Evolutionary conservation across 2,888 invertebrate genomes (phyloP), one percentile per base, ranked within the genome.

Genomic region (Blastobasis adustella): DNA sequence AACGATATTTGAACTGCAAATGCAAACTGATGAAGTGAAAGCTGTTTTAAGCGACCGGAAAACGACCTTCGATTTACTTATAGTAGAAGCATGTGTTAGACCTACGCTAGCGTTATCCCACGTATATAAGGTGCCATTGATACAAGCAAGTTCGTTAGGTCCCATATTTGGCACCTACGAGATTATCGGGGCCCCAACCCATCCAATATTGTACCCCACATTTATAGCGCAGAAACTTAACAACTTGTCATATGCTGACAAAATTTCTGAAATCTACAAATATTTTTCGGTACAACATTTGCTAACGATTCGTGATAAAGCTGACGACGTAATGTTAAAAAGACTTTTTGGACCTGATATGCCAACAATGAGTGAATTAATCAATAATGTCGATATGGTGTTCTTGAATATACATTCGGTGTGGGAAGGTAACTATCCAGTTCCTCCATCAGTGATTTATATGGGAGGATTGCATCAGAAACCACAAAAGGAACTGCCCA

Each of bases 401-500:
- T 75, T 87, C 49, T 53, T 82, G 6, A 88, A 88, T 58, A 62
- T 71, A 1, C 75, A 84, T 65, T 73, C 76, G 0, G 51, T 79
- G 10, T 75, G 76, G 62, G 68, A 68, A 46, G 62, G 62, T 5
- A 71, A 72, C 45, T 62, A 66, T 8, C 88, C 89, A 0, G 61
- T 80, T 0, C 74, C 85, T 8, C 79, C 85, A 0, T 67, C 67
- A 52, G 66, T 82, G 2, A 53, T 88, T 3, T 76, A 73, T 52
- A 74, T 86, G 52, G 82, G 84, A 49, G 85, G 86, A 8, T 55
- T 81, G 42, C 83, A 86, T 56, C 65, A 78, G 36, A 70, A 65
- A 9, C 67, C 69, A 10, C 51, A 65, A 3, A 72, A 79, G 44
- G 65, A 73, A 0, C 61, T 89, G 23, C 81, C 85, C 5, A 55